A percentile compares a stretch with the other conserved stretches of the same genome.
phyloP scores from a whole-genome alignment of 2,797 vertebrate species.

The Pygocentrus nattereri region DNA sequence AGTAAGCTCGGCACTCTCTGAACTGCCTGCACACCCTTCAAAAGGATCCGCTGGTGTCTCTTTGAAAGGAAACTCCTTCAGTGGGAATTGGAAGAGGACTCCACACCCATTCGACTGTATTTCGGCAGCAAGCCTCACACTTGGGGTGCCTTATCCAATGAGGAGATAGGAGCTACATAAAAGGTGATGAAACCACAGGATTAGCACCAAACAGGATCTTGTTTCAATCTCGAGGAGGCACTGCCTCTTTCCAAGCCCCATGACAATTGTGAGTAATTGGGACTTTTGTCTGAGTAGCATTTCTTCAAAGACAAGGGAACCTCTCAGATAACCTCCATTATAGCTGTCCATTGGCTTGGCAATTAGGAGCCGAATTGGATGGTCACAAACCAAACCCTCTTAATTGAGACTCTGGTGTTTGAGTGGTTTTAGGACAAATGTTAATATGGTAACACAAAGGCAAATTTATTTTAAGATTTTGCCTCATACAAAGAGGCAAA shows the following conservation, averaged over 20 bases:
- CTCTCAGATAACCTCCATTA: constrained; percentile 74
- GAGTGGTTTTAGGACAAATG: neutral
- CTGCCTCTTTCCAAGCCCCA: constrained; percentile 62
- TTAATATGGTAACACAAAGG: neutral
- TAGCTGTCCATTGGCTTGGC: constrained; percentile 67
- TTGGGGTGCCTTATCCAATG: constrained; percentile 53
- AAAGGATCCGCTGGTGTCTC: constrained; percentile 56
- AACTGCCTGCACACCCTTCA: constrained; percentile 50
- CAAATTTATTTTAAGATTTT: neutral
- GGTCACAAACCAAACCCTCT: constrained; percentile 41
- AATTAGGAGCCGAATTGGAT: constrained; percentile 65
- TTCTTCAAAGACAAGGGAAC: constrained; percentile 66
- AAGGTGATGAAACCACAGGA: constrained; percentile 65
- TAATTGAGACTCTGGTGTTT: constrained; percentile 38
- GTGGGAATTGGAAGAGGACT: constrained; percentile 50
- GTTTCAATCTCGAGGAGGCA: constrained; percentile 68
- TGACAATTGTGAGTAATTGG: constrained; percentile 78
- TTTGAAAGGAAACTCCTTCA: constrained; percentile 58
- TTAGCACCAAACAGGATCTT: constrained; percentile 70
- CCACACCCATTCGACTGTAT: constrained; percentile 55
- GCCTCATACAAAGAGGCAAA: neutral
- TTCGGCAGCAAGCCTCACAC: constrained; percentile 53
- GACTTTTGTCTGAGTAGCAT: constrained; percentile 65
- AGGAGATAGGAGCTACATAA: constrained; percentile 43
- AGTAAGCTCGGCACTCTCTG: constrained; percentile 55